Evolutionary conservation across 1,140 invertebrate genomes (phyloP).

Genomic region (Lucilia sericata): DNA sequence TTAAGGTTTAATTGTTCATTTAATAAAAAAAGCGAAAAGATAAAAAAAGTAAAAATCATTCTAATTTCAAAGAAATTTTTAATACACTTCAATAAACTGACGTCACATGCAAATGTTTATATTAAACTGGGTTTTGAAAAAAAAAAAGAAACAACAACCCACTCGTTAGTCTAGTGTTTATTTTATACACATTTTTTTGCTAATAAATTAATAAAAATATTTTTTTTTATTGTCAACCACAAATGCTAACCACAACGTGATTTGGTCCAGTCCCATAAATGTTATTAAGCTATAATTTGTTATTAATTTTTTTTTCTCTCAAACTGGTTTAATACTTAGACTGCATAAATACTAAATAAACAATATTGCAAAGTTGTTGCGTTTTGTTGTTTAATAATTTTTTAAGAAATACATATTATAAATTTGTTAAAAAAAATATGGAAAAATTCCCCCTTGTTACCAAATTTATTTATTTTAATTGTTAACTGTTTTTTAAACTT

Average conservation of each 20-base stretch:
- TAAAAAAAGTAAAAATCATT: too few relatives aligned
- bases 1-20: neutral
- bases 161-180: neutral
- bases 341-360: neutral
- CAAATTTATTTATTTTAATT: too few relatives aligned
- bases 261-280: neutral
- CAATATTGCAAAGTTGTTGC: too few relatives aligned
- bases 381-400: too few relatives aligned
- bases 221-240: neutral
- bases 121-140: neutral
- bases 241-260: constrained; percentile 20
- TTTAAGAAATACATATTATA: too few relatives aligned
- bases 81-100: neutral
- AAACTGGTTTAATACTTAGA: neutral
- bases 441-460: too few relatives aligned
- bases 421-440: too few relatives aligned
- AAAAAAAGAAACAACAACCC: too few relatives aligned
- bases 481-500: too few relatives aligned
- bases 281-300: neutral
- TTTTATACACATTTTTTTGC: neutral
- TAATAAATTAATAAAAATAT: neutral
- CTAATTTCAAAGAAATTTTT: neutral
- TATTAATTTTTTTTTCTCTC: neutral
- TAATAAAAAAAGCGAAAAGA: too few relatives aligned
- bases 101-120: neutral